Conservation (phyloP, 2,888 invertebrate genomes). For the Halocaridina rubra region DNA sequence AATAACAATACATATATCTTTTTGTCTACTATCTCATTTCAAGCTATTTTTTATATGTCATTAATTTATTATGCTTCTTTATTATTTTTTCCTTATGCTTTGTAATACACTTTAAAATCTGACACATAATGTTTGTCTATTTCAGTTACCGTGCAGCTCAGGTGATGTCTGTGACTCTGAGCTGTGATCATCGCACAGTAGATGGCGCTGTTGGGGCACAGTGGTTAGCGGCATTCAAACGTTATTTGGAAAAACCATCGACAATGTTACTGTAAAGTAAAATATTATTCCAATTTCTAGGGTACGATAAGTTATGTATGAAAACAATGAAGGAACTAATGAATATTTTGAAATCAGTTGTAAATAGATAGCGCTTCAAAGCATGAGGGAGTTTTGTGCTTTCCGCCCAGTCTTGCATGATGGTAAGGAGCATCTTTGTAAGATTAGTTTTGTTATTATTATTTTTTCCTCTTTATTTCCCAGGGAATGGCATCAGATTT, state of each 20-base stretch:
- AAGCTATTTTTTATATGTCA: too few relatives aligned
- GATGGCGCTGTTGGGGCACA: slow-evolving; percentile 98
- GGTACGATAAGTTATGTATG: not conserved
- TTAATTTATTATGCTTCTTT: not conserved
- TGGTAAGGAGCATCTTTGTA: not conserved
- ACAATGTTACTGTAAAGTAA: slow-evolving; percentile 86
- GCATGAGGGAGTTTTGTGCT: not conserved
- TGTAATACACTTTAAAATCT: too few relatives aligned
- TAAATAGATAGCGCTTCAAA: not conserved
- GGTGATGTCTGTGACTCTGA: slow-evolving; percentile 90
- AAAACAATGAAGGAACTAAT: too few relatives aligned
- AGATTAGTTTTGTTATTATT: not conserved
- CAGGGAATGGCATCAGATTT: too few relatives aligned
- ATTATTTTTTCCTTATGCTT: too few relatives aligned
- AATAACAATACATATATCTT: too few relatives aligned
- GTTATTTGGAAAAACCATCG: slow-evolving; percentile 90
- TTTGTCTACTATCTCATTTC: too few relatives aligned
- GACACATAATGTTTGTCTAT: slow-evolving; percentile 59
- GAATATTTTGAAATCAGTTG: not conserved
- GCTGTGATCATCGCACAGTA: slow-evolving; percentile 96
- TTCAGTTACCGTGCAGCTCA: slow-evolving; percentile 79
- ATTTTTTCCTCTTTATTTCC: not conserved
- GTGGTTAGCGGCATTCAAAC: slow-evolving; percentile 92
- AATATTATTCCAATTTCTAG: not conserved
- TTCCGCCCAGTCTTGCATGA: not conserved